Conservation (phyloP, 1,140 invertebrate genomes). For the Drosophila paulistorum region DNA sequence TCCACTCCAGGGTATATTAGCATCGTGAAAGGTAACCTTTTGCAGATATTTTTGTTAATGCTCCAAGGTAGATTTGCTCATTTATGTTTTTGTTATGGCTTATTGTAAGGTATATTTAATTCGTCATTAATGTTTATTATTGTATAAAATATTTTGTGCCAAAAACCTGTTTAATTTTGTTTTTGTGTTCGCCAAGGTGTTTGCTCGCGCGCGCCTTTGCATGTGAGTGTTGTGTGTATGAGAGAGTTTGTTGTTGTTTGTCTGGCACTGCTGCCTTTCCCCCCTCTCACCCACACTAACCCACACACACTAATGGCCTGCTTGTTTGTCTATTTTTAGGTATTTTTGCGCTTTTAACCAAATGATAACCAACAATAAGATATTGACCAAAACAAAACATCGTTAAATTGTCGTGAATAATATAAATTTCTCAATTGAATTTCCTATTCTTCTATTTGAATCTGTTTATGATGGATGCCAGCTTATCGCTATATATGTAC, state of each 20-base stretch:
- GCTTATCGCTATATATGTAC: conserved; percentile 28
- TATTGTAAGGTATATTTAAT: neutral
- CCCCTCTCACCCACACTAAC: neutral
- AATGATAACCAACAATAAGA: neutral
- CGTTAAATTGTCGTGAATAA: conserved; percentile 39
- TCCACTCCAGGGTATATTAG: neutral
- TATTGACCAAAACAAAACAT: conserved; percentile 10
- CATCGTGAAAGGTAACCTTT: no score
- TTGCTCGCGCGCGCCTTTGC: conserved; percentile 10
- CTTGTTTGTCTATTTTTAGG: conserved; percentile 58
- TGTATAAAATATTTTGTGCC: conserved; percentile 29
- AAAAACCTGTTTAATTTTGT: conserved; percentile 64
- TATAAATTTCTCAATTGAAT: conserved; percentile 28
- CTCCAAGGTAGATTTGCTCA: no score
- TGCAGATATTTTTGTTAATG: no score
- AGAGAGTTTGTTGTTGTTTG: conserved; percentile 43
- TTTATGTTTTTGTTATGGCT: no score
- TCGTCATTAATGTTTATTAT: neutral
- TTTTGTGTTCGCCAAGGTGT: conserved; percentile 45
- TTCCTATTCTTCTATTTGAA: neutral
- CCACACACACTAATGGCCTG: neutral
- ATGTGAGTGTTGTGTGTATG: neutral
- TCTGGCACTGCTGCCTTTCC: conserved; percentile 39
- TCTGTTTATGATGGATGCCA: neutral
- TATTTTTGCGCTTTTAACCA: conserved; percentile 2